Percentiles rank a stretch among this genome's conserved stretches.
Conservation (phyloP, 2,797 vertebrate species). For the Huso huso region DNA sequence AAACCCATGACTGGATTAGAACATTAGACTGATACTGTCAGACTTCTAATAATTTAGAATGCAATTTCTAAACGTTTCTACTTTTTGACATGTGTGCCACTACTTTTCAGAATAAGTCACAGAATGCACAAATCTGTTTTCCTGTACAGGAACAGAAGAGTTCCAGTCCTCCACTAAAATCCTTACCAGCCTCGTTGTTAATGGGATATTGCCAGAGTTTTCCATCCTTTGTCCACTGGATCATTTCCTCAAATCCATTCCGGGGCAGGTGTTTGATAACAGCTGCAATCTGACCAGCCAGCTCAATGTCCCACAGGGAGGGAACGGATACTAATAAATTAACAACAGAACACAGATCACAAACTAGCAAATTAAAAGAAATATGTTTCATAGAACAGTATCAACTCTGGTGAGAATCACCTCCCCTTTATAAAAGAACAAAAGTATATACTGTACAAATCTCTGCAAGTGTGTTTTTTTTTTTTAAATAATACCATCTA, state of each 20-base stretch:
- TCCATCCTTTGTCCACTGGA: constrained; percentile 88
- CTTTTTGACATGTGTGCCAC: too few species aligned
- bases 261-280: constrained; percentile 51
- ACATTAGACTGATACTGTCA: too few species aligned
- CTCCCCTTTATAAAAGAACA: too few species aligned
- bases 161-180: not conserved
- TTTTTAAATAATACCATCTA: too few species aligned
- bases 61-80: too few species aligned
- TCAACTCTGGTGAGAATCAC: not conserved
- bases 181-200: constrained; percentile 78
- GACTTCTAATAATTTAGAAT: too few species aligned
- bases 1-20: too few species aligned
- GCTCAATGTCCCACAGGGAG: constrained; percentile 87
- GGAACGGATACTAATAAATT: constrained; percentile 42
- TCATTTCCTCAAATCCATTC: constrained; percentile 88
- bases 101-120: too few species aligned
- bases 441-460: too few species aligned
- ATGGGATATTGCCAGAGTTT: constrained; percentile 88
- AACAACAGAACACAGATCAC: too few species aligned
- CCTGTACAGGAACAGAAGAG: not conserved
- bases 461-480: too few species aligned
- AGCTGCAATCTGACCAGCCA: constrained; percentile 61
- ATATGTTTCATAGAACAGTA: not conserved
- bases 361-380: not conserved
- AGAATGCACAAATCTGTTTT: too few species aligned